Conservation (phyloP, 2,113 vertebrate species). For the Syngnathus scovelli region DNA sequence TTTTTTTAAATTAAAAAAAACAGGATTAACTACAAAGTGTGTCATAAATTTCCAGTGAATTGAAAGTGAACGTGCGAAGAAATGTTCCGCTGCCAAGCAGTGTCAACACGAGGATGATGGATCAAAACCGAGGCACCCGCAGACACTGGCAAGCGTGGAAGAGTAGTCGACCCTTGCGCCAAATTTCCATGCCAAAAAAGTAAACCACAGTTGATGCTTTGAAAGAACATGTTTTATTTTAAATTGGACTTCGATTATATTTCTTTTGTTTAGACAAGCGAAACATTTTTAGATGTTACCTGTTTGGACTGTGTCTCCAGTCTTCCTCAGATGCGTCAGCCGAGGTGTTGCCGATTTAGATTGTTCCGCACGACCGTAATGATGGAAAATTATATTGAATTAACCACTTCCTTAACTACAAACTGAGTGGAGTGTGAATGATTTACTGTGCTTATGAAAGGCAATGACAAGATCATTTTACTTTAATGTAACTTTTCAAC, state of each 20-base stretch:
- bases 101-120: slow-evolving; percentile 13
- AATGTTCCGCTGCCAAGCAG: slow-evolving; percentile 19
- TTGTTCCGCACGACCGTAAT: neutral
- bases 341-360: too few species aligned
- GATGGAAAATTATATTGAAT: slow-evolving; percentile 1
- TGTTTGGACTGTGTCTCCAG: too few species aligned
- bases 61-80: slow-evolving; percentile 15
- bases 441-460: slow-evolving; percentile 35
- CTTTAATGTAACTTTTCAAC: slow-evolving; percentile 19
- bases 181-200: slow-evolving; percentile 29
- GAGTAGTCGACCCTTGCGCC: slow-evolving; percentile 28
- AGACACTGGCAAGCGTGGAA: slow-evolving; percentile 31
- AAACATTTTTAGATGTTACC: too few species aligned
- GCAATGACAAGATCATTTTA: slow-evolving; percentile 36
- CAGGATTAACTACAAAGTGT: neutral
- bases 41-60: slow-evolving; percentile 4
- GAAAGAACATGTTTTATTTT: slow-evolving; percentile 6
- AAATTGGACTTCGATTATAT: too few species aligned
- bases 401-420: neutral
- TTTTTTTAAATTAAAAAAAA: slow-evolving; percentile 9
- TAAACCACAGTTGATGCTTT: slow-evolving; percentile 26
- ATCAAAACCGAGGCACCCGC: slow-evolving; percentile 15
- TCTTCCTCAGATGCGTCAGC: too few species aligned
- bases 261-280: too few species aligned
- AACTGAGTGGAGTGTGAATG: slow-evolving; percentile 21